Base-by-base conservation (phyloP, 92 coral and sea anemone genomes). In the Diadumene lineata region DNA sequence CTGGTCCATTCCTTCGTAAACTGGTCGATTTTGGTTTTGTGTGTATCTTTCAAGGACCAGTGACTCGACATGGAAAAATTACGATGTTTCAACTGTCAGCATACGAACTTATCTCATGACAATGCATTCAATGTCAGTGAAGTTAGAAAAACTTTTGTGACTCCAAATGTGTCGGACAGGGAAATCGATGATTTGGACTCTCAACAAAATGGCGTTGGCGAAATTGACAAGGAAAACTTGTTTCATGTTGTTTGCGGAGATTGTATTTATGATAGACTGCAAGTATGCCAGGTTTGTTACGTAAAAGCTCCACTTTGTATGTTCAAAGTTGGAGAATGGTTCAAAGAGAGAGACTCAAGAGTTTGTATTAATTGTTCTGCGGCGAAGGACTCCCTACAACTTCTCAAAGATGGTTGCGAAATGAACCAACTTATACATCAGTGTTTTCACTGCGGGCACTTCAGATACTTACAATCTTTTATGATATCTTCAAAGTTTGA, bases 291-390 rank as follows among this genome's bases (percentile, higher is more conserved):
- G 43, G 73, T 77, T 21, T 94, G 98, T 60, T 86, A 76, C 18
- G 74, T 78, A 60, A 89, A 89, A 61, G 90, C 88, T 32, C 98
- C 97, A 26, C 74, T 94, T 77, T 88, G 98, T 60, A 89, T 94
- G 91, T 94, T 89, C 50, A 94, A 94, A 74, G 89, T 94, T 48
- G 78, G 90, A 26, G 97, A 94, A 83, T 94, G 98, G 98, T 94
- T 94, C 60, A 80, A 80, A 19, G 81, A 75, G 56, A 86, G 84
- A 75, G 82, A 86, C 50, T 90, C 78, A 19, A 87, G 98, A 26
- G 85, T 81, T 27, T 94, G 98, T 56, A 92, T 88, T 66, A 92
- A 94, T 31, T 94, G 98, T 74, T 78, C 92, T 1, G 98, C 98
- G 24, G 81, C 74, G 11, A 82, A 74, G 24, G 97, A 90, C 53